Evolutionary conservation across 2,888 invertebrate genomes (phyloP), one percentile per base, ranked within the genome.

Genomic region (Acronicta aceris): DNA sequence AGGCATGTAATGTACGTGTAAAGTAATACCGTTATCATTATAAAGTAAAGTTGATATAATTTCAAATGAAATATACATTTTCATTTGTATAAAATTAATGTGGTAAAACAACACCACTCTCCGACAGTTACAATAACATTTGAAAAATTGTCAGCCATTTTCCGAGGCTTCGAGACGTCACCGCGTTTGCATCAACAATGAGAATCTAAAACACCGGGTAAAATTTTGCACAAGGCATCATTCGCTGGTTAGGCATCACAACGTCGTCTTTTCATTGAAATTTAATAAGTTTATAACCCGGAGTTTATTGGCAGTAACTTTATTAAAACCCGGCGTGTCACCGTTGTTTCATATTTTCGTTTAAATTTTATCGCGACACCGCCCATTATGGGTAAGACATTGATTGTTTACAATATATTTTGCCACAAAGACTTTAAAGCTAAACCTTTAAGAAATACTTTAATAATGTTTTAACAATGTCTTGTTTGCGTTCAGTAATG

Each of bases 231-330:
- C 12, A 21, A 40, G 15, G 15, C 27, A 25, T 43, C 50, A 52
- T 55, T 50, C 16, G 50, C 43, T 64, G 58, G 50, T 50, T 49
- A 42, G 40, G 54, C 48, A 62, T 62, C 38, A 53, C 13, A 63
- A 60, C 41, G 50, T 41, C 57, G 56, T 30, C 56, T 49, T 64
- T 59, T 64, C 59, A 68, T 58, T 55, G 54, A 64, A 74, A 68
- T 76, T 65, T 67, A 68, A 74, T 79, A 77, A 78, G 46, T 58
- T 71, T 67, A 65, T 69, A 76, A 59, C 67, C 59, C 59, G 59
- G 58, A 66, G 65, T 79, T 75, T 68, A 76, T 62, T 66, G 52
- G 47, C 53, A 54, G 61, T 74, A 65, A 72, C 68, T 71, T 78
- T 72, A 79, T 76, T 78, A 78, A 78, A 71, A 74, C 53, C 40